These are phyloP conservation scores for Andrena hattorfiana DNA, from an alignment of 2,888 invertebrate genomes.

Conservation along the genomic window DNA sequence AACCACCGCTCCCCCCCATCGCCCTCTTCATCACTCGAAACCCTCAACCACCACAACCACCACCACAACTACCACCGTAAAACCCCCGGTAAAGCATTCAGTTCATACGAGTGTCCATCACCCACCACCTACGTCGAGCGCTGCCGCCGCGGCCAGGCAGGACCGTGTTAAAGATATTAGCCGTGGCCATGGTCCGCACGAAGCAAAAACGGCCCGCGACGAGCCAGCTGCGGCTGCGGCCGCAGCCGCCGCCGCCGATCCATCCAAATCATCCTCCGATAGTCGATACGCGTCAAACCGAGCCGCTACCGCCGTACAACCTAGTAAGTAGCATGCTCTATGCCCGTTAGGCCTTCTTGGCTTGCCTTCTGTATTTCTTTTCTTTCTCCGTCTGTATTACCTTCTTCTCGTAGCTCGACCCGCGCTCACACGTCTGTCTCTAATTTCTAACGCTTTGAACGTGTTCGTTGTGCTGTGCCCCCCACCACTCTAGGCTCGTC, in stretches of 20 bases:
- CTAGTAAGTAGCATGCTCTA: slow-evolving; percentile 84
- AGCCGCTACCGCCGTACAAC: slow-evolving; percentile 81
- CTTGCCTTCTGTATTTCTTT: slow-evolving; percentile 22
- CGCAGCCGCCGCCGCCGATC: slow-evolving; percentile 77
- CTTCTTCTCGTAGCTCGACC: neutral
- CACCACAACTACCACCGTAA: slow-evolving; percentile 74
- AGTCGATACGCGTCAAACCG: slow-evolving; percentile 81
- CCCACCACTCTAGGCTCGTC: neutral
- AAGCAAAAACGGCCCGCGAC: slow-evolving; percentile 76
- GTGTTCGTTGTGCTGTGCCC: slow-evolving; percentile 1
- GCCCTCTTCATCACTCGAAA: slow-evolving; percentile 84
- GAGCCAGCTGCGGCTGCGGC: slow-evolving; percentile 76
- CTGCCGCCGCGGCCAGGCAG: slow-evolving; percentile 82
- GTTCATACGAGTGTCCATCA: slow-evolving; percentile 79
- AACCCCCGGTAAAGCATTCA: slow-evolving; percentile 81
- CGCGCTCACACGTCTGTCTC: neutral
- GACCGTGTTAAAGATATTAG: slow-evolving; percentile 80
- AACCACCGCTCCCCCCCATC: slow-evolving; percentile 90
- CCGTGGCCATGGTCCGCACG: slow-evolving; percentile 76
- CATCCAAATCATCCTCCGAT: slow-evolving; percentile 83
- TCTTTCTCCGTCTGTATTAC: neutral
- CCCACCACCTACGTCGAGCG: slow-evolving; percentile 74
- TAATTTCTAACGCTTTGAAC: slow-evolving; percentile 6
- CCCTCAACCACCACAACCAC: slow-evolving; percentile 74
- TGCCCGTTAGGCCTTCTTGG: slow-evolving; percentile 36